Base-by-base conservation (phyloP, 2,888 invertebrate genomes). In the Microctonus hyperodae region DNA sequence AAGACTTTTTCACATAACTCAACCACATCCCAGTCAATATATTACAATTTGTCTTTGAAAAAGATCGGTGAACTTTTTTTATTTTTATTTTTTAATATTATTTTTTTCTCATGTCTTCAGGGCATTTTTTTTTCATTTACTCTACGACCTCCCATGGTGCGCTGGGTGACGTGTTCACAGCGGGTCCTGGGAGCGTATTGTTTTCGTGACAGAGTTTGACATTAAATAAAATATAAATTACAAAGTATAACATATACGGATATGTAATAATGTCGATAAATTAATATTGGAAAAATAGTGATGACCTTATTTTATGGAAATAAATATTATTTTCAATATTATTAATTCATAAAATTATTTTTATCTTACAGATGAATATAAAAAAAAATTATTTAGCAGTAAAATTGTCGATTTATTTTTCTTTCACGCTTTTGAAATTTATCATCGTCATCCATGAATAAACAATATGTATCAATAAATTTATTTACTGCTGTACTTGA, bases 41-140 rank as follows among this genome's bases (percentile, higher is more conserved):
- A 78, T 79, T 78, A 80, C 74, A 79, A 79, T 79, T 80, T 79
- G 80, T 81, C 80, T 72, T 66, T 44, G 44, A 74, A 68, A 71
- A 69, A 73, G 71, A 74, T 73, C 65, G 70, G 72, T 64, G 69
- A 63, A 68, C 70, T 61, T 58, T 40, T 62, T 64, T 25, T 2
- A 4, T 44, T 20, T 44, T 6, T 44, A 16, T 16, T 40, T 2
- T 40, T n/a, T 44, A 16, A 9, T 35, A 35, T 35, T 10, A 31
- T 35, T 35, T 35, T 35, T 35, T 35, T 9, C 35, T 9, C 10
- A 1, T 35, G 7, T 35, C 35, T 35, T 9, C 1, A 1, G 16
- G 16, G 20, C 22, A 62, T 28, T 55, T 64, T 16, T 44, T 44
- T 68, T 64, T 53, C 56, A 51, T 53, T 40, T 44, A 16, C 37